Conservation (phyloP, 1,140 invertebrate genomes). For the Nomia melanderi region DNA sequence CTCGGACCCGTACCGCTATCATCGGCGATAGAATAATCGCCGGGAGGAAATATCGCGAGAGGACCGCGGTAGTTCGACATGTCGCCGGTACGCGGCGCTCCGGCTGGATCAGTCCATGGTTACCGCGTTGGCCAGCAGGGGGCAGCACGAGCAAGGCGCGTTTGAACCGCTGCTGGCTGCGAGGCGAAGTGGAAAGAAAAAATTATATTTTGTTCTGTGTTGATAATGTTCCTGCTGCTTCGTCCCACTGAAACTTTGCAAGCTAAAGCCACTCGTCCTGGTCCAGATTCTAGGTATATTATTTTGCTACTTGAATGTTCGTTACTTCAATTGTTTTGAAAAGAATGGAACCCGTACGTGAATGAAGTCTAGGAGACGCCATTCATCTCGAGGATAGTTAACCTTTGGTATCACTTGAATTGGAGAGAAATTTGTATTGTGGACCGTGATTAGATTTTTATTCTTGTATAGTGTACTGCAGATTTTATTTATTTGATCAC, state of each 20-base stretch:
- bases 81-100: conserved; percentile 62
- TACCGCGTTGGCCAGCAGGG: conserved; percentile 67
- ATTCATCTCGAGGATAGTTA: no score
- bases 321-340: neutral
- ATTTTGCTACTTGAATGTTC: no score
- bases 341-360: neutral
- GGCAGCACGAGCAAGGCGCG: conserved; percentile 77
- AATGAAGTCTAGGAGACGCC: no score
- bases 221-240: no score
- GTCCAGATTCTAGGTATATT: no score
- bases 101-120: conserved; percentile 37
- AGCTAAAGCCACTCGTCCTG: no score
- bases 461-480: no score
- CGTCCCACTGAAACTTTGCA: no score
- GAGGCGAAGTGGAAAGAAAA: neutral
- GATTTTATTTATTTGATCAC: no score
- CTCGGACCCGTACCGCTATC: neutral
- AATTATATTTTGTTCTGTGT: neutral
- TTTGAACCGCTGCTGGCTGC: neutral
- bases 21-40: neutral
- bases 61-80: conserved; percentile 49
- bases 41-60: conserved; percentile 23
- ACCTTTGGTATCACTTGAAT: no score
- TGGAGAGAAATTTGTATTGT: no score
- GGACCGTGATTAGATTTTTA: no score